Evolutionary conservation across 2,797 vertebrate species (phyloP).

Genomic region (Taenioides sp.): DNA sequence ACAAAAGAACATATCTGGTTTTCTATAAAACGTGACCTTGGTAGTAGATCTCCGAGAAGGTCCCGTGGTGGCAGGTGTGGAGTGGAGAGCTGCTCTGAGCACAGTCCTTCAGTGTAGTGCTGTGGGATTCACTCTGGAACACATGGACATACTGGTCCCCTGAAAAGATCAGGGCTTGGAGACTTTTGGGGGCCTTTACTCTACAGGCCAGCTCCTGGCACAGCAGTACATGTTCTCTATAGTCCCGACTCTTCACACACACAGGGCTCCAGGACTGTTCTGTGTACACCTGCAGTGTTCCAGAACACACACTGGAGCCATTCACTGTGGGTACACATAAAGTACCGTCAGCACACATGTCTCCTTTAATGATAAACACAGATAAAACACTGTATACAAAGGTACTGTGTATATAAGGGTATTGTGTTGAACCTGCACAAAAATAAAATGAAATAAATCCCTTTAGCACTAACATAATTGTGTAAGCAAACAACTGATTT

Average conservation of each 20-base stretch:
- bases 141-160: too few species aligned
- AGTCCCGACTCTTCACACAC: neutral
- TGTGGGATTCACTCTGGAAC: neutral
- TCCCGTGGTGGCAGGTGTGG: neutral
- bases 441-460: too few species aligned
- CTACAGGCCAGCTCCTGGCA: neutral
- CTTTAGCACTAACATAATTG: too few species aligned
- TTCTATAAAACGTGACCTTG: neutral
- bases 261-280: neutral
- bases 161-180: too few species aligned
- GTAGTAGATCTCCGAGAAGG: neutral
- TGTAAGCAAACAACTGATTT: too few species aligned
- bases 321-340: neutral
- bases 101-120: neutral
- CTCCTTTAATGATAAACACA: too few species aligned
- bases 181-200: too few species aligned
- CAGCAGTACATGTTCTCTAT: accelerated
- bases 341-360: neutral
- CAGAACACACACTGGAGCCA: neutral
- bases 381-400: too few species aligned
- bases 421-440: too few species aligned
- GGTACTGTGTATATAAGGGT: too few species aligned
- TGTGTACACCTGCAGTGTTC: neutral
- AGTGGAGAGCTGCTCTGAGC: neutral
- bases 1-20: neutral